Evolutionary conservation across 2,888 invertebrate genomes (phyloP).

Genomic region (Drosophila maculinotata): DNA sequence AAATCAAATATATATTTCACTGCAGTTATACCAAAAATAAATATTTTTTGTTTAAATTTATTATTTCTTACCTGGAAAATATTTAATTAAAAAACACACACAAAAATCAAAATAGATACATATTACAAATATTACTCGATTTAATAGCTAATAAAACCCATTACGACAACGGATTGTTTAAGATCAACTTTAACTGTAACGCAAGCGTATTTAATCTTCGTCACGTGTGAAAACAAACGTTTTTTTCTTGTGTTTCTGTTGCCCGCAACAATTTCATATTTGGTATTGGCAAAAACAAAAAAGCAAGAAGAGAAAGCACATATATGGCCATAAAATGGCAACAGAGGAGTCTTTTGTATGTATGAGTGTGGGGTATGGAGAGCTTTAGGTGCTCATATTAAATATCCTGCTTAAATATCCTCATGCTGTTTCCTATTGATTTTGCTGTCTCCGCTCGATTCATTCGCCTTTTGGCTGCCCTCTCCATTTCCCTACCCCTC

Average conservation of each 20-base stretch:
- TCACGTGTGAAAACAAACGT: background rate
- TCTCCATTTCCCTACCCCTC: background rate
- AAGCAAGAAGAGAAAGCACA: background rate
- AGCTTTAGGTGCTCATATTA: constrained; percentile 61
- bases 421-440: constrained; percentile 65
- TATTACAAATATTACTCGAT: no score
- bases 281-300: constrained; percentile 7
- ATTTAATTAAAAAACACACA: no score
- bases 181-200: background rate
- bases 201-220: background rate
- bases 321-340: constrained; percentile 17
- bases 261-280: constrained; percentile 17
- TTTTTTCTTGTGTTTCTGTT: constrained; percentile 1
- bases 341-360: constrained; percentile 5
- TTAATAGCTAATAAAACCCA: no score
- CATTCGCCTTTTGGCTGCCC: constrained; percentile 5
- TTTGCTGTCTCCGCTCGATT: constrained; percentile 42
- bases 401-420: constrained; percentile 80
- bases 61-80: no score
- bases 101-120: no score
- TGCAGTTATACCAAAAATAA: no score
- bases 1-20: no score
- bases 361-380: background rate
- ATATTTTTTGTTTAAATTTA: no score
- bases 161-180: no score